Evolutionary conservation across 2,797 vertebrate species (phyloP).

Genomic region (Xiphophorus birchmanni): DNA sequence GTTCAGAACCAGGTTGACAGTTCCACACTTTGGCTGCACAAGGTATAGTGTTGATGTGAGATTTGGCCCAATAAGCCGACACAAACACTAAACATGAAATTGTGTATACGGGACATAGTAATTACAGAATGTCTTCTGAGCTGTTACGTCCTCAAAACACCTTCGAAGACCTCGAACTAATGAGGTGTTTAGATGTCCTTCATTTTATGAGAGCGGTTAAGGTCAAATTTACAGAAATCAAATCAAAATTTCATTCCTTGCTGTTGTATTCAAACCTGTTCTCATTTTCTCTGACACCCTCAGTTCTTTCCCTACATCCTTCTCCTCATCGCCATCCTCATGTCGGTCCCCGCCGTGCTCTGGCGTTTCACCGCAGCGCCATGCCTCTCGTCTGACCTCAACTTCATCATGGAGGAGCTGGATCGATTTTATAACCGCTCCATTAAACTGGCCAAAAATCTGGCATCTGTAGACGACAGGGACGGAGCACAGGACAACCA

Average conservation of each 20-base stretch:
- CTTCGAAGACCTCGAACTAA: background rate
- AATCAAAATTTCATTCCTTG: background rate
- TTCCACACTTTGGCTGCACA: slow-evolving; percentile 91
- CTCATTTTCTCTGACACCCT: slow-evolving; percentile 20
- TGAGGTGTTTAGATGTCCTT: background rate
- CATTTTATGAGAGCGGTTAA: background rate
- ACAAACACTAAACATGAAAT: background rate
- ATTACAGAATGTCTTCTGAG: background rate
- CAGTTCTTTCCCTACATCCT: slow-evolving; percentile 97
- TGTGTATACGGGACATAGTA: background rate
- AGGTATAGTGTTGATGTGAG: slow-evolving; percentile 77
- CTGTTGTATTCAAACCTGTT: accelerated
- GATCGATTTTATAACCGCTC: slow-evolving; percentile 94
- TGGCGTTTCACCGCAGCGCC: slow-evolving; percentile 92
- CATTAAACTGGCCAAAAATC: slow-evolving; percentile 88
- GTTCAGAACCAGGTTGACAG: slow-evolving; percentile 85
- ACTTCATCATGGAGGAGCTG: slow-evolving; percentile 96
- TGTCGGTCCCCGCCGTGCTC: slow-evolving; percentile 89
- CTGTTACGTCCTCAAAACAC: background rate
- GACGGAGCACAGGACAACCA: slow-evolving; percentile 55
- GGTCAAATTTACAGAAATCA: background rate
- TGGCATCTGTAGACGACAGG: slow-evolving; percentile 68
- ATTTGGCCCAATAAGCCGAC: background rate
- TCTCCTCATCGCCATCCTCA: slow-evolving; percentile 87
- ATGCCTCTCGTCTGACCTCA: slow-evolving; percentile 92